These are phyloP conservation scores for Melanotaenia maccullochi DNA, from an alignment of 2,797 vertebrate genomes.

Conservation along the genomic window DNA sequence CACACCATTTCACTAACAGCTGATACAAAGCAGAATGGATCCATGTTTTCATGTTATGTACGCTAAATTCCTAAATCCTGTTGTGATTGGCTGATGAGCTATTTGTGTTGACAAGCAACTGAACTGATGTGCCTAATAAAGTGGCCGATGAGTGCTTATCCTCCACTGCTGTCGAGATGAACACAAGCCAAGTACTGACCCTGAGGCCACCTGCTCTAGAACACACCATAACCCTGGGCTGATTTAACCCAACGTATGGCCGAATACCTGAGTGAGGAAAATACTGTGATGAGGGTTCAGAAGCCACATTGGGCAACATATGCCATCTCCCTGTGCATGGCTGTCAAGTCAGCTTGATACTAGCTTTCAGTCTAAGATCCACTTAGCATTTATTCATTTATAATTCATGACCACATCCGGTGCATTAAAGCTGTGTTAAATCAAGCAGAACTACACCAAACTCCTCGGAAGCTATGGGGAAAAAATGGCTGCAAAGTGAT, in stretches of 20 bases:
- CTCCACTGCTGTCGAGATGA: no score
- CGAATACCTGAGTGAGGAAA: constrained; percentile 19
- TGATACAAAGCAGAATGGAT: no score
- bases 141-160: no score
- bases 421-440: constrained; percentile 52
- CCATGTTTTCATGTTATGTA: no score
- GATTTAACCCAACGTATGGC: constrained; percentile 24
- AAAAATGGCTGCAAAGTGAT: not conserved
- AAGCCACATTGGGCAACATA: constrained; percentile 67
- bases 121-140: no score
- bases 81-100: no score
- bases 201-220: not conserved
- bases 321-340: constrained; percentile 62
- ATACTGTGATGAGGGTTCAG: constrained; percentile 45
- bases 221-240: not conserved
- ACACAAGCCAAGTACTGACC: not conserved
- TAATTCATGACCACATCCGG: constrained; percentile 60
- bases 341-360: constrained; percentile 71
- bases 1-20: no score
- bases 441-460: constrained; percentile 50
- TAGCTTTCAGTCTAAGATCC: constrained; percentile 64
- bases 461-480: not conserved
- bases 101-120: no score
- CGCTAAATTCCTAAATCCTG: no score
- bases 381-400: constrained; percentile 66